Conservation (phyloP, 1,140 invertebrate species). For the Acromyrmex heyeri region DNA sequence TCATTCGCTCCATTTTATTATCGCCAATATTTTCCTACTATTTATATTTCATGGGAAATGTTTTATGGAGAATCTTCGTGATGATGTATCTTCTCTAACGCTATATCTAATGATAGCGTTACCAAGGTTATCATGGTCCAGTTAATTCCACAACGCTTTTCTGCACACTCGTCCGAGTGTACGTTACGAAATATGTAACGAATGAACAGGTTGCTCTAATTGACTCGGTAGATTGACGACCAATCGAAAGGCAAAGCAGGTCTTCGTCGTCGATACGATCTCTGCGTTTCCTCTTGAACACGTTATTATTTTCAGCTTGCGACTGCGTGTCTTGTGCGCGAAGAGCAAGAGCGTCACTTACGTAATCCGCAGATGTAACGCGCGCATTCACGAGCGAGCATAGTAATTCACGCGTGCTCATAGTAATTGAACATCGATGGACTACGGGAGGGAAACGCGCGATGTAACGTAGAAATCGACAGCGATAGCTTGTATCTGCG, state of each 20-base stretch:
- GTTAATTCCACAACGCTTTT: conserved; percentile 52
- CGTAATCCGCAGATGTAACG: conserved; percentile 11
- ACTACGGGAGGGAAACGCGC: conserved; percentile 22
- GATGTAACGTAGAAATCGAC: conserved; percentile 39
- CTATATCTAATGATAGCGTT: conserved; percentile 48
- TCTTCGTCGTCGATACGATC: background rate
- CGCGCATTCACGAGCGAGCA: background rate
- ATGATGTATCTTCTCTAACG: background rate
- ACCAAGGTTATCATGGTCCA: conserved; percentile 60
- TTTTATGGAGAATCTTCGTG: conserved; percentile 25
- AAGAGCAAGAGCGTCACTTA: conserved; percentile 49
- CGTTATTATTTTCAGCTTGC: conserved; percentile 32
- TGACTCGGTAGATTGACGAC: conserved; percentile 66
- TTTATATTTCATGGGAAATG: conserved; percentile 22
- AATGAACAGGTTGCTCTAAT: conserved; percentile 67
- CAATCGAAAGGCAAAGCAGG: conserved; percentile 58
- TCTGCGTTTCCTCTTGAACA: conserved; percentile 42
- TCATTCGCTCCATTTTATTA: conserved; percentile 39
- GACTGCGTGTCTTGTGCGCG: background rate
- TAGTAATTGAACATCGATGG: conserved; percentile 60
- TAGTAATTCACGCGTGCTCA: background rate
- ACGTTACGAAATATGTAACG: conserved; percentile 61
- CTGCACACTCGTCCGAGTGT: conserved; percentile 27
- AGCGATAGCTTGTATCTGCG: background rate
- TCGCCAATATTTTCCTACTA: conserved; percentile 38